These are phyloP conservation scores for Sminthurides aquaticus DNA, from an alignment of 2,888 invertebrate species.

Conservation along the genomic window DNA sequence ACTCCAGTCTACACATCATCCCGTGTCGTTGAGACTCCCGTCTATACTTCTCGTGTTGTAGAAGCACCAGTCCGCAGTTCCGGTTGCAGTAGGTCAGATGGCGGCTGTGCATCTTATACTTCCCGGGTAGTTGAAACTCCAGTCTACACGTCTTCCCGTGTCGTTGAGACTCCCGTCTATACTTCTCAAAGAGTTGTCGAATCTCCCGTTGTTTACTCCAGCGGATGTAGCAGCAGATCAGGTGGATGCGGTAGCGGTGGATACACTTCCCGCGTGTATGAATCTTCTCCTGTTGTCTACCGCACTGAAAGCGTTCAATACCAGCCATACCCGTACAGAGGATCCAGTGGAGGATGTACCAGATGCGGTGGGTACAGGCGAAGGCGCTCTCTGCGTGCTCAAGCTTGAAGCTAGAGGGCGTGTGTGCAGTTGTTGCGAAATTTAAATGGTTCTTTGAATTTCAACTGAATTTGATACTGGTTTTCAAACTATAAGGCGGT, in stretches of 20 bases:
- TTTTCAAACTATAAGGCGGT: too few relatives aligned
- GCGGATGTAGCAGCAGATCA: not conserved
- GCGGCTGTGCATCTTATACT: too few relatives aligned
- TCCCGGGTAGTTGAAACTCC: not conserved
- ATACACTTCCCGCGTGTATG: conserved; percentile 1
- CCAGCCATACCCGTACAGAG: not conserved
- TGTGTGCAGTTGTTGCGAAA: not conserved
- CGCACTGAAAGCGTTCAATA: not conserved
- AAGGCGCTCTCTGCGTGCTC: not conserved
- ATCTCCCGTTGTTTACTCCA: not conserved
- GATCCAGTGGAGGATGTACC: not conserved
- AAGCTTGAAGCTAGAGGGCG: not conserved
- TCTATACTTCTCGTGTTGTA: not conserved
- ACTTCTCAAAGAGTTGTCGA: not conserved
- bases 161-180: not conserved
- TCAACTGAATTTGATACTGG: not conserved
- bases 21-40: not conserved
- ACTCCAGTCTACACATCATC: not conserved
- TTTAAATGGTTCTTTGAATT: not conserved
- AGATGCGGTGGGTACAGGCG: not conserved
- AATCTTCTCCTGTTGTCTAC: conserved; percentile 1
- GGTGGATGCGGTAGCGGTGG: not conserved
- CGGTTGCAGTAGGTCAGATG: not conserved
- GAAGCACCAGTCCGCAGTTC: not conserved
- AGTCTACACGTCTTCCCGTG: not conserved